phyloP scores from a whole-genome alignment of 92 coral and sea anemone genomes.

The Heliopora coerulea region DNA sequence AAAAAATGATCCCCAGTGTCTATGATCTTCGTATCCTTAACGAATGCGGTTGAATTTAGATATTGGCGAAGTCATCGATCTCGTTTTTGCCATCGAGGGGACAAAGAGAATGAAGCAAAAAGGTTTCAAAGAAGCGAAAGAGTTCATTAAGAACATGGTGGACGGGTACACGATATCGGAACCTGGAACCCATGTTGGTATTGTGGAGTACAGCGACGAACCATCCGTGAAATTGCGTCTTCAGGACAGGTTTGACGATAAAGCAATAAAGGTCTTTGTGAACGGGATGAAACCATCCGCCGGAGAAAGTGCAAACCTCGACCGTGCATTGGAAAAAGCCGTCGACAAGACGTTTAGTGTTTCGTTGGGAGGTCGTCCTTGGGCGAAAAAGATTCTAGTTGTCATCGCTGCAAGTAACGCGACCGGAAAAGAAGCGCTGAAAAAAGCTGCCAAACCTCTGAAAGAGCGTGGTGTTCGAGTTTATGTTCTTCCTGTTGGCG shows the following conservation, averaged over 20 bases:
- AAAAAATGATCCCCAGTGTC: no score
- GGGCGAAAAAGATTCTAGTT: conserved; percentile 79
- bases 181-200: conserved; percentile 40
- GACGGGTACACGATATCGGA: conserved; percentile 20
- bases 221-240: conserved; percentile 15
- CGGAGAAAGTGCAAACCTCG: conserved; percentile 59
- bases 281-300: conserved; percentile 24
- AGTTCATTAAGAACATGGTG: conserved; percentile 19
- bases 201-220: conserved; percentile 41
- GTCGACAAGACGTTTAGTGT: conserved; percentile 51
- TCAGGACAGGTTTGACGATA: conserved; percentile 3
- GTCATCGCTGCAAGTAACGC: conserved; percentile 66
- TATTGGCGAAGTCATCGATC: conserved; percentile 40
- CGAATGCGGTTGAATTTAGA: background rate
- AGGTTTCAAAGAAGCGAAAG: conserved; percentile 34
- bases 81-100: conserved; percentile 52
- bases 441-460: conserved; percentile 55
- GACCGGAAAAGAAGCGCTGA: conserved; percentile 46
- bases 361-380: conserved; percentile 64
- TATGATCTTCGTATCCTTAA: no score
- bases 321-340: conserved; percentile 57
- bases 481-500: conserved; percentile 32
- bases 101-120: conserved; percentile 29
- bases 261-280: conserved; percentile 17
- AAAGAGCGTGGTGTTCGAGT: conserved; percentile 44